Base-by-base conservation (phyloP, 35 echinoderm and acorn worm genomes). In the Strongylocentrotus purpuratus region DNA sequence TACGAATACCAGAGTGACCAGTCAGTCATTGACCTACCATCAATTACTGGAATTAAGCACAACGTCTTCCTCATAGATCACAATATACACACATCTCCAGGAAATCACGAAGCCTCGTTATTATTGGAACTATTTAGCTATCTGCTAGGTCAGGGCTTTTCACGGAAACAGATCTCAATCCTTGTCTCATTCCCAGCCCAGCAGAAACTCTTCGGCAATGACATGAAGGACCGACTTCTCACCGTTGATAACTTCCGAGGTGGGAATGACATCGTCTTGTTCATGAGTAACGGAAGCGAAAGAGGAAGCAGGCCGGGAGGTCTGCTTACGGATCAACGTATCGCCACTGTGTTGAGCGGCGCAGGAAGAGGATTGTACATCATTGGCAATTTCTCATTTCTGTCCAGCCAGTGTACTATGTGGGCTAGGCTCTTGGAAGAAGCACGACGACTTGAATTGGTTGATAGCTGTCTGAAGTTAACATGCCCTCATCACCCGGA, bases 181-280 rank as follows among this genome's bases (percentile, higher is more conserved):
- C 87, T 89, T 9, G 7, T 15, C 4, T 33, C 91, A 20, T 97
- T 95, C 18, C 90, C 90, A 0, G 92, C 55, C 14, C 96, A 97
- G 52, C 65, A 85, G 15, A 95, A 25, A 4, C 25, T 96, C 96
- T 47, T 97, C 97, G 91, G 78, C 50, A 31, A 94, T 17, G 50
- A 88, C 25, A 96, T 95, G 95, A 94, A 47, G 48, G 70, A 96
- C 33, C 61, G 85, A n/a, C 86, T 96, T 11, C 87, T 59, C 22
- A 91, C 95, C 14, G 94, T 98, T 25, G 97, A 98, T 86, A 94
- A 90, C 31, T 98, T 70, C 71, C 97, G 96, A 94, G 97, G 96
- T 13, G 97, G 97, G 33, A 98, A 96, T 86, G 96, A 98, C 31
- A 98, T 98, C 32, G 94, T 98, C 35, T 94, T 98, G 8, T 86